Evolutionary conservation across 1,140 invertebrate genomes (phyloP).

Genomic region (Solenopsis fugax): DNA sequence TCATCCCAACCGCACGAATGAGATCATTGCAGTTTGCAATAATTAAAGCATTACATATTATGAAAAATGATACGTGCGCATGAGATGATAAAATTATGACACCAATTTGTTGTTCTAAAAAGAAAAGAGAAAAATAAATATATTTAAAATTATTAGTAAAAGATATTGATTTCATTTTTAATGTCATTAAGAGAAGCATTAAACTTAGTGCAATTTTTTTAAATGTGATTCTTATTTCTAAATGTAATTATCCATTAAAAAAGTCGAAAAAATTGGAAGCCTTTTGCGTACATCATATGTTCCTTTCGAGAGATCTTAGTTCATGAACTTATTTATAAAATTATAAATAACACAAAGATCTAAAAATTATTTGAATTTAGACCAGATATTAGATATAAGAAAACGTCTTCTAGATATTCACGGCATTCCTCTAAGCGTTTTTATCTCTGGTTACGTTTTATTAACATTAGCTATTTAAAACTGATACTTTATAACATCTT

Average conservation of each 20-base stretch:
- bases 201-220: background rate
- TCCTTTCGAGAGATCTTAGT: background rate
- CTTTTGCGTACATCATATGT: background rate
- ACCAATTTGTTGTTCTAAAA: background rate
- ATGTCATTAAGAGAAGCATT: constrained; percentile 11
- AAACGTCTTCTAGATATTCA: constrained; percentile 1
- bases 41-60: background rate
- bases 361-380: background rate
- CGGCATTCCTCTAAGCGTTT: background rate
- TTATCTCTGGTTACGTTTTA: background rate
- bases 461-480: constrained; percentile 20
- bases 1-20: background rate
- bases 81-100: background rate
- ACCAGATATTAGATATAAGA: background rate
- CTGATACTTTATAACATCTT: background rate
- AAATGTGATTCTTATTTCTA: background rate
- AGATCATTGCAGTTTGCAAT: background rate
- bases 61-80: background rate
- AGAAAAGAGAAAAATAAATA: background rate
- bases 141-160: background rate
- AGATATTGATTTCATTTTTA: background rate
- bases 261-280: background rate
- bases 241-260: background rate
- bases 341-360: constrained; percentile 2
- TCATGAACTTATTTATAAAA: background rate